These are phyloP conservation scores for Lutraria lutraria DNA, from an alignment of 2,888 invertebrate genomes.

Conservation along the genomic window DNA sequence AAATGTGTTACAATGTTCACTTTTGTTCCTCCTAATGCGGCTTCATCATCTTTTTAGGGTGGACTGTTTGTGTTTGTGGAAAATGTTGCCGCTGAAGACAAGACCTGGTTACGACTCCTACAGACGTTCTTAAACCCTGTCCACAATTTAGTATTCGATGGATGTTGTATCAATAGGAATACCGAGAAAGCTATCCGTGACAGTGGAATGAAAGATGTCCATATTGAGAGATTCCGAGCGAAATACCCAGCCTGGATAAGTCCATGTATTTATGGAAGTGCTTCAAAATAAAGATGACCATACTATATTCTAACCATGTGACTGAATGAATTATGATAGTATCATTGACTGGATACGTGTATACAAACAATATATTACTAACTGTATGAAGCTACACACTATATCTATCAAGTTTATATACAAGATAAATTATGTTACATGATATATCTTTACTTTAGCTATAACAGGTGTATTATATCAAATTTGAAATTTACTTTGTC, in stretches of 20 bases:
- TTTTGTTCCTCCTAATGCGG: too few relatives aligned
- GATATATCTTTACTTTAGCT: too few relatives aligned
- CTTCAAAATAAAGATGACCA: constrained; percentile 42
- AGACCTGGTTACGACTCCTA: constrained; percentile 59
- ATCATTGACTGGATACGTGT: too few relatives aligned
- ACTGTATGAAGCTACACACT: too few relatives aligned
- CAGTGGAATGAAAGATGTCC: constrained; percentile 73
- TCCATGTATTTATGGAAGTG: constrained; percentile 54
- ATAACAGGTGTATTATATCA: too few relatives aligned
- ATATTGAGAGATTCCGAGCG: constrained; percentile 42
- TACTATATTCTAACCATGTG: not conserved
- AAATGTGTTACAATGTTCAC: too few relatives aligned
- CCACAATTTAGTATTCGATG: constrained; percentile 72
- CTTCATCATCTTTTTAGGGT: constrained; percentile 77
- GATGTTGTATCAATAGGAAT: constrained; percentile 74
- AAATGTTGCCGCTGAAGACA: constrained; percentile 76
- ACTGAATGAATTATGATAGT: too few relatives aligned
- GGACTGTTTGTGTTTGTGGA: constrained; percentile 81
- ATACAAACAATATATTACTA: too few relatives aligned
- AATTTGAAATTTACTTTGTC: too few relatives aligned
- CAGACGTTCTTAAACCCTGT: constrained; percentile 74
- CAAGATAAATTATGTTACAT: too few relatives aligned
- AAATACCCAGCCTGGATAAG: constrained; percentile 41
- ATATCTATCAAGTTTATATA: too few relatives aligned
- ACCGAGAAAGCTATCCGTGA: constrained; percentile 64